Conservation (phyloP, 1,140 invertebrate species). For the Aplysia californica region DNA sequence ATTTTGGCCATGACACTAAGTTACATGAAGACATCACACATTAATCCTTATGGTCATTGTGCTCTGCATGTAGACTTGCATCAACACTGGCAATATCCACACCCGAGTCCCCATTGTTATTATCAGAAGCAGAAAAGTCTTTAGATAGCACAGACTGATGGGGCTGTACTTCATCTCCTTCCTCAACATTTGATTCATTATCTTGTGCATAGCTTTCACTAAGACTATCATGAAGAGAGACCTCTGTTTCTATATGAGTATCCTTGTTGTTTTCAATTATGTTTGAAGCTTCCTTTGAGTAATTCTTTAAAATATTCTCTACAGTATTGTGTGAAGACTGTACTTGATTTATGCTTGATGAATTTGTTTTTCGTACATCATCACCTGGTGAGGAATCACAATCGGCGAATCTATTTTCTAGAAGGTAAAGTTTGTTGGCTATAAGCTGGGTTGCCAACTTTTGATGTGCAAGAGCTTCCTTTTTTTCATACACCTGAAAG, state of each 20-base stretch:
- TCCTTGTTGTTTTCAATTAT: not conserved
- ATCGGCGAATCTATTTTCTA: no score
- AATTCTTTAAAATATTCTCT: not conserved
- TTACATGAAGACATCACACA: no score
- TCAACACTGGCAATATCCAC: no score
- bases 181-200: not conserved
- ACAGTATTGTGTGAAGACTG: not conserved
- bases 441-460: conserved; percentile 55
- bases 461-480: conserved; percentile 55
- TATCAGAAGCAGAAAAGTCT: not conserved
- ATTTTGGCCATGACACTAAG: no score
- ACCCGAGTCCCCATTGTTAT: no score
- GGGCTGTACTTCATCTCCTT: not conserved
- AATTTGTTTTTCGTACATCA: not conserved
- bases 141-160: not conserved
- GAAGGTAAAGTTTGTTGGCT: conserved; percentile 25
- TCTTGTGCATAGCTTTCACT: not conserved
- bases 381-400: no score
- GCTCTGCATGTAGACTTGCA: no score
- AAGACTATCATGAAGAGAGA: not conserved
- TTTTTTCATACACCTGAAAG: conserved; percentile 54
- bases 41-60: no score
- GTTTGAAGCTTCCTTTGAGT: not conserved
- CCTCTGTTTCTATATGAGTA: not conserved
- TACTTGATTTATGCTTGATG: not conserved